phyloP scores from a whole-genome alignment of 2,113 vertebrate species.

The Bujurquina vittata region DNA sequence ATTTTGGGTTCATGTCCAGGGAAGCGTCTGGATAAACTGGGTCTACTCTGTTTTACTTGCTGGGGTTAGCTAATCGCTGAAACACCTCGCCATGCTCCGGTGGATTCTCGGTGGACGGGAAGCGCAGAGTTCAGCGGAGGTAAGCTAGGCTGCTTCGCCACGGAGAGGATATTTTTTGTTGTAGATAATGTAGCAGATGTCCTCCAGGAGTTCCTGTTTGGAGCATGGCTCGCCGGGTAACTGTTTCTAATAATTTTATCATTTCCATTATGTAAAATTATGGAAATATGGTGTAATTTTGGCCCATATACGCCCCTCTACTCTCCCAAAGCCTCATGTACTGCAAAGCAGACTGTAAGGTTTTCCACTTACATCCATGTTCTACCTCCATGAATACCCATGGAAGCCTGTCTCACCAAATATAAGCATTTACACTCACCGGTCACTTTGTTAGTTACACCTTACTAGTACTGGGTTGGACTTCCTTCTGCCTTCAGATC shows the following conservation, averaged over 20 bases:
- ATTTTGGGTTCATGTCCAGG: neutral
- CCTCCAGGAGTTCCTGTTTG: neutral
- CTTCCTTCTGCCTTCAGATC: neutral
- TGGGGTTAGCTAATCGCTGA: neutral
- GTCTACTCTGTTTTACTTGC: neutral
- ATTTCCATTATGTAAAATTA: neutral
- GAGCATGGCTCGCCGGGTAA: neutral
- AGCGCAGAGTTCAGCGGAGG: conserved; percentile 87
- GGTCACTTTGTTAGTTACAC: neutral
- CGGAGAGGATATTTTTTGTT: no score
- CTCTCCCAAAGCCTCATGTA: neutral
- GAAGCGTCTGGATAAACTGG: rapidly evolving
- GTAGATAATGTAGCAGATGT: no score
- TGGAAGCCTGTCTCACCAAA: neutral
- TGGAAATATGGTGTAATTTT: neutral
- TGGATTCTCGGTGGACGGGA: conserved; percentile 94
- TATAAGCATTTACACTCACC: neutral
- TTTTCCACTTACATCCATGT: neutral
- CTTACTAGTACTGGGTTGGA: neutral
- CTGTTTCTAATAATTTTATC: neutral
- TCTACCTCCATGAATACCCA: no score
- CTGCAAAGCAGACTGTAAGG: neutral
- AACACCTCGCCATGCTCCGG: conserved; percentile 83
- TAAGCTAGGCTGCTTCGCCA: conserved; percentile 53
- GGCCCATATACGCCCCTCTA: neutral